A percentile compares a stretch with the other conserved stretches of the same genome.
phyloP scores from a whole-genome alignment of 2,888 invertebrate species.

The Dynastes maya region DNA sequence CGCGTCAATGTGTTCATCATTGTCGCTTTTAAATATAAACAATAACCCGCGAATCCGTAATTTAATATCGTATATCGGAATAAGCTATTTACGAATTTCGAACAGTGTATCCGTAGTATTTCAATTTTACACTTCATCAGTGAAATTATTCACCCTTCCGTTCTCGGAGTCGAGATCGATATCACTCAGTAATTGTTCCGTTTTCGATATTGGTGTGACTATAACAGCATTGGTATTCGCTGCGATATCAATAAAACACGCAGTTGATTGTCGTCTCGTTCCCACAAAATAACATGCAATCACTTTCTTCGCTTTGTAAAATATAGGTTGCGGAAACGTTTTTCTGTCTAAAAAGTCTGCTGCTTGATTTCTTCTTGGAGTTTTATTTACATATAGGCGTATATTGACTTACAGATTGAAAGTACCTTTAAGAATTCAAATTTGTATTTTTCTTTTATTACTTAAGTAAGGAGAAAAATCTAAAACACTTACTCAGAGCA shows the following conservation, averaged over 20 bases:
- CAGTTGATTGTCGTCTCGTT: conserved; percentile 3
- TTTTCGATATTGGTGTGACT: conserved; percentile 37
- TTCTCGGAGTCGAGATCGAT: conserved; percentile 27
- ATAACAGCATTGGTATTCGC: conserved; percentile 26
- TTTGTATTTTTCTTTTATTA: too few relatives aligned
- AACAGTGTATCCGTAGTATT: neutral
- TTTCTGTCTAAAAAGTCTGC: neutral
- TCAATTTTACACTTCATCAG: conserved; percentile 20
- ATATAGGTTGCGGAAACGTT: neutral
- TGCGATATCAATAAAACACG: conserved; percentile 34
- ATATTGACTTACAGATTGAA: too few relatives aligned
- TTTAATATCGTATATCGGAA: too few relatives aligned
- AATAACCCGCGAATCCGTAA: too few relatives aligned
- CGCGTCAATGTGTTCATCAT: too few relatives aligned
- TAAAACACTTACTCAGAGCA: too few relatives aligned
- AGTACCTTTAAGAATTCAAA: too few relatives aligned
- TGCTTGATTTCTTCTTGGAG: neutral
- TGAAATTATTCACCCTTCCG: conserved; percentile 33
- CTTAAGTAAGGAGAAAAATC: too few relatives aligned
- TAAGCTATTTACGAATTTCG: too few relatives aligned
- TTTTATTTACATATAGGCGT: too few relatives aligned
- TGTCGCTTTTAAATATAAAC: too few relatives aligned
- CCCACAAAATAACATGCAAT: conserved; percentile 5
- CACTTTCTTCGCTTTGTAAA: neutral
- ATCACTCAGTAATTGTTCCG: conserved; percentile 33